phyloP scores from a whole-genome alignment of 2,113 vertebrate genomes.

The Hypanus sabinus region DNA sequence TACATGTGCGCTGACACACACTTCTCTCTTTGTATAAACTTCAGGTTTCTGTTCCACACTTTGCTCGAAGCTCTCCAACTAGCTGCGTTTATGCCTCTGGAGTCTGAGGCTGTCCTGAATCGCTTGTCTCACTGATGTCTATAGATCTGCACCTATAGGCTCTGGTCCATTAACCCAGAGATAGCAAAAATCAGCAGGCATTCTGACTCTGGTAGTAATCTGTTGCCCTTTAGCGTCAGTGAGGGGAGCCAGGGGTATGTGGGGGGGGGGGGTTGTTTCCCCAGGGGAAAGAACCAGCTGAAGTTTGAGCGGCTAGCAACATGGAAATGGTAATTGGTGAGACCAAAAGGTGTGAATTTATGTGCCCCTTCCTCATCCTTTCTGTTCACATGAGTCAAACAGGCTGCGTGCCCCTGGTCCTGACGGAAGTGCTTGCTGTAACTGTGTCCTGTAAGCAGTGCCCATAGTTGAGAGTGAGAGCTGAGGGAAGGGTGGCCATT shows the following conservation, averaged over 20 bases:
- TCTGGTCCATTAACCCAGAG: not conserved
- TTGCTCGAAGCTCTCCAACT: not conserved
- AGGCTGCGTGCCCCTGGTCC: not conserved
- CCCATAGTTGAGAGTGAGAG: not conserved
- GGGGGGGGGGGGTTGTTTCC: too few species aligned
- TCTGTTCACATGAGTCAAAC: not conserved
- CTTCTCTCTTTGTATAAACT: not conserved
- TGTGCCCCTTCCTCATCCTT: not conserved
- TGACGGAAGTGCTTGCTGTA: not conserved
- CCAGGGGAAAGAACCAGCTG: too few species aligned
- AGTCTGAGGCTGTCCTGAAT: not conserved
- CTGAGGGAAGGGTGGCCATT: not conserved
- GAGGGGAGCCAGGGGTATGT: not conserved
- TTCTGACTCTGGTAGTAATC: not conserved
- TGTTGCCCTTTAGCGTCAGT: not conserved
- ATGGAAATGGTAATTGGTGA: not conserved
- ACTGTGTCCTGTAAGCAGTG: not conserved
- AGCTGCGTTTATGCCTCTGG: too few species aligned
- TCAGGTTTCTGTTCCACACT: not conserved
- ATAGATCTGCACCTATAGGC: not conserved
- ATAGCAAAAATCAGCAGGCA: not conserved
- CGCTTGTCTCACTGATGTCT: too few species aligned
- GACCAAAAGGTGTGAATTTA: not conserved
- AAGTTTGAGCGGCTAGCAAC: not conserved
- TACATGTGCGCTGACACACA: not conserved